A percentile compares a stretch with the other conserved stretches of the same genome.
Evolutionary conservation across 2,888 invertebrate genomes (phyloP).

Genomic region (Monoplex corrugatus): DNA sequence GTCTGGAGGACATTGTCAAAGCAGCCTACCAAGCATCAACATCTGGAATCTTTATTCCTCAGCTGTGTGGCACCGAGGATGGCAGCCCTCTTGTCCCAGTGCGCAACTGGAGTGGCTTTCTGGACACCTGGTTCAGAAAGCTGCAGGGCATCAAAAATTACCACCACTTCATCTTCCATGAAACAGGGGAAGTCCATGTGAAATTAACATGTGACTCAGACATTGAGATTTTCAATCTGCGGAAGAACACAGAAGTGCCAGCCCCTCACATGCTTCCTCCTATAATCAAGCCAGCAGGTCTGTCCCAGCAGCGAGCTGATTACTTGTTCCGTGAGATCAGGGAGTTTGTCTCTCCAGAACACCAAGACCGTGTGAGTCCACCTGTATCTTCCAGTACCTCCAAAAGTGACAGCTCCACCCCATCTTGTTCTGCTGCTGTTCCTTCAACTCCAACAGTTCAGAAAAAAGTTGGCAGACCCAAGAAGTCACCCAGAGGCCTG

Average conservation of each 20-base stretch:
- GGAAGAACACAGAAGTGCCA: not conserved
- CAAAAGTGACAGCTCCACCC: no score
- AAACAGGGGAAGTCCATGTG: conserved; percentile 12
- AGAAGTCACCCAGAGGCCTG: no score
- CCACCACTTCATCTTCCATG: conserved; percentile 48
- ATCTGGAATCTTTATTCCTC: not conserved
- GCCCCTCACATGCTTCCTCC: not conserved
- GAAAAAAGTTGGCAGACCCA: no score
- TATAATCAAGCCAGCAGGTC: conserved; percentile 18
- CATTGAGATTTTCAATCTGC: conserved; percentile 2
- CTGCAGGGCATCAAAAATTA: conserved; percentile 43
- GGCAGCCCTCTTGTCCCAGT: conserved; percentile 41
- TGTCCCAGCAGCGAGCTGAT: not conserved
- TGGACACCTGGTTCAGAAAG: conserved; percentile 34
- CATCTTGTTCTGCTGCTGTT: no score
- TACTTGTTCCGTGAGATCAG: conserved; percentile 38
- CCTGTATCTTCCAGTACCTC: no score
- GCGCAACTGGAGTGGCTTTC: conserved; percentile 48
- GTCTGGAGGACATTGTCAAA: conserved; percentile 46
- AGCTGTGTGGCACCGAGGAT: conserved; percentile 45
- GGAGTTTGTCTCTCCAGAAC: not conserved
- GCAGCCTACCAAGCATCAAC: conserved; percentile 40
- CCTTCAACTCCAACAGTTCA: no score
- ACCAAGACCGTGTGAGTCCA: not conserved
- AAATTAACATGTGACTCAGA: not conserved